Evolutionary conservation across 2,113 vertebrate genomes (phyloP), one percentile per base, ranked within the genome.

Genomic region (Copsychus sechellarum): DNA sequence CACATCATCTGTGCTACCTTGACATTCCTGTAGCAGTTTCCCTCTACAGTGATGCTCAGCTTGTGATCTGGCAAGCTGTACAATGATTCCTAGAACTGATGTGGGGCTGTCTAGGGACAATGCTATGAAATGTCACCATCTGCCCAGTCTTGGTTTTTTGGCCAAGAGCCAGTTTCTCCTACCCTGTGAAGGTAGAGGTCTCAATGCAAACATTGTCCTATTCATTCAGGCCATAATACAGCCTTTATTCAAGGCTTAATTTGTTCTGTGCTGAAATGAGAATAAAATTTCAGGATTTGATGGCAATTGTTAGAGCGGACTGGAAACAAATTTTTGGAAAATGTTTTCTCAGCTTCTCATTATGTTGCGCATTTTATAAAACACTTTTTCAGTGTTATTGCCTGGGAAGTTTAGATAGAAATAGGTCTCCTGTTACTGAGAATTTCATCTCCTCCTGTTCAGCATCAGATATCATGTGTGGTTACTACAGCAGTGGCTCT

Each of bases 401-500:
- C 69, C 51, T 64, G 33, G 58, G 56, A 88, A 84, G 24, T 67
- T 81, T 60, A 74, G 34, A 25, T 19, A 74, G 81, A 91, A 92
- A 94, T 88, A 88, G 34, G 51, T 91, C 72, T 60, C 83, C 19
- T 83, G 51, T 50, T 94, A 88, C 51, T 11, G 31, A 34, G 47
- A 51, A 56, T 91, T 91, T 94, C 17, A 40, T 12, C 47, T 81
- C 82, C 79, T 94, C 64, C 76, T 73, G 69, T 67, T 95, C 76
- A 88, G 43, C 56, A 60, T 92, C 43, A 60, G 33, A 79, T 74
- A 33, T n/a, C 47, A 14, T 31, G 34, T 8, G 69, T 74, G 47
- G 83, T 91, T 94, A 81, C 80, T 71, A 71, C 86, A 84, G 76
- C 66, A 77, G 88, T 38, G 33, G 29, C 25, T 90, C 86, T 95